Percentiles rank a stretch among this genome's conserved stretches.
phyloP scores from a whole-genome alignment of 30 jellyfish, hydroid and myxozoan genomes.

The Cassiopea andromeda region DNA sequence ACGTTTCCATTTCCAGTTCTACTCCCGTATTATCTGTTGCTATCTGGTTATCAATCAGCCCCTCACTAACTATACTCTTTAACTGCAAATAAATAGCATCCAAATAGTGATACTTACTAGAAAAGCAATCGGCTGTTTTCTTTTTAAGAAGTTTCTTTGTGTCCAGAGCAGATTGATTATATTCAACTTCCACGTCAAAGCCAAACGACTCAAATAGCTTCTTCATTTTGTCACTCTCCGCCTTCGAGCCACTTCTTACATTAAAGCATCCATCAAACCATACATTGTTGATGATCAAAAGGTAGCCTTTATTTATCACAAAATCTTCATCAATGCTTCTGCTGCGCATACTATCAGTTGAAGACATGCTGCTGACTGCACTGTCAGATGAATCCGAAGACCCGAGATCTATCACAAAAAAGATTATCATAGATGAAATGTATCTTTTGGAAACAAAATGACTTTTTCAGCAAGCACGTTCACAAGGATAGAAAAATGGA shows the following conservation, averaged over 20 bases:
- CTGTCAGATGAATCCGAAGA: constrained; percentile 1
- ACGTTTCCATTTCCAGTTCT: no score
- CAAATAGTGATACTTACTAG: constrained; percentile 52
- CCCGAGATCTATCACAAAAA: neutral
- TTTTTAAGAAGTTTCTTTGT: neutral
- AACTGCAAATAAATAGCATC: no score
- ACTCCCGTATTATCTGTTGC: no score
- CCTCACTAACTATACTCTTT: no score
- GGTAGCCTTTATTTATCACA: constrained; percentile 53
- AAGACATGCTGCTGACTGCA: neutral
- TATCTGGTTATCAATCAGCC: no score
- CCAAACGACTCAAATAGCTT: constrained; percentile 47
- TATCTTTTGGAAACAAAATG: no score
- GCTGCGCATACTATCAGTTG: neutral
- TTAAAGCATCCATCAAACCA: constrained; percentile 12
- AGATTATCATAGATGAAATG: no score
- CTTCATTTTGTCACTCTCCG: constrained; percentile 41
- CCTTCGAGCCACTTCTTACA: constrained; percentile 72
- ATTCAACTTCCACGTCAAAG: neutral
- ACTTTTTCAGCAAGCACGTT: no score
- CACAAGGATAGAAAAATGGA: no score
- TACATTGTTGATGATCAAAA: constrained; percentile 47
- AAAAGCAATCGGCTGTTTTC: neutral
- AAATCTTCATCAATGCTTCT: neutral
- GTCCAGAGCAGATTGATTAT: neutral